A percentile compares a stretch with the other conserved stretches of the same genome.
Evolutionary conservation across 23 tunicate genomes (phyloP).

Genomic region (Halocynthia roretzi): DNA sequence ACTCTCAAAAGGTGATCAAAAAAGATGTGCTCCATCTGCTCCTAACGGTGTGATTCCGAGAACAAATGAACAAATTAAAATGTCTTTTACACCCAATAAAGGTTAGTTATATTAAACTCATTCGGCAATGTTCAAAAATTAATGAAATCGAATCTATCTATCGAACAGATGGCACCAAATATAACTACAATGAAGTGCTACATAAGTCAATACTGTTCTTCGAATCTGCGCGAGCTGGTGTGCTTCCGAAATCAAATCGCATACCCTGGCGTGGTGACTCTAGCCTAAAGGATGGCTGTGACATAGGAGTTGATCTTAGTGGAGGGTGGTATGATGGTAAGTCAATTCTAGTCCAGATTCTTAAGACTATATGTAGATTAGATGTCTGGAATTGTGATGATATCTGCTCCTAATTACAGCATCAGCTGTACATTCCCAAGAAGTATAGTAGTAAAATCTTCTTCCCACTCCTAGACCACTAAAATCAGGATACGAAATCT

Average conservation of each 20-base stretch:
- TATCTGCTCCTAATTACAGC: neutral
- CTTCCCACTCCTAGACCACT: neutral
- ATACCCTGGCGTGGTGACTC: slow-evolving; percentile 97
- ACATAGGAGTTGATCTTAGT: slow-evolving; percentile 66
- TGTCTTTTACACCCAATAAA: slow-evolving; percentile 12
- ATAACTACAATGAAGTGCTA: slow-evolving; percentile 82
- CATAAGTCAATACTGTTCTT: slow-evolving; percentile 88
- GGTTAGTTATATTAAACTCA: neutral
- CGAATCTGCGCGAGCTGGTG: slow-evolving; percentile 94
- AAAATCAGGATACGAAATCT: neutral
- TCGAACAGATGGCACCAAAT: slow-evolving; percentile 38
- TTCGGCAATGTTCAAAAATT: neutral
- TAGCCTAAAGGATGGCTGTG: slow-evolving; percentile 94
- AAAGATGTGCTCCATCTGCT: slow-evolving; percentile 9
- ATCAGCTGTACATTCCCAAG: no score
- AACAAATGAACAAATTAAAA: slow-evolving; percentile 1
- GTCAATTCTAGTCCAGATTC: neutral
- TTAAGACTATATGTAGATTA: neutral
- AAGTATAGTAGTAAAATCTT: neutral
- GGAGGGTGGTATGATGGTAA: slow-evolving; percentile 98
- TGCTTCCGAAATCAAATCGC: slow-evolving; percentile 57
- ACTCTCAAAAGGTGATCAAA: no score
- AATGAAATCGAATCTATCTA: neutral
- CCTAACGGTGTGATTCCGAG: slow-evolving; percentile 15
- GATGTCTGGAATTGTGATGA: no score